These are phyloP conservation scores for Spea bombifrons DNA, from an alignment of 2,113 vertebrate species.

Conservation along the genomic window DNA sequence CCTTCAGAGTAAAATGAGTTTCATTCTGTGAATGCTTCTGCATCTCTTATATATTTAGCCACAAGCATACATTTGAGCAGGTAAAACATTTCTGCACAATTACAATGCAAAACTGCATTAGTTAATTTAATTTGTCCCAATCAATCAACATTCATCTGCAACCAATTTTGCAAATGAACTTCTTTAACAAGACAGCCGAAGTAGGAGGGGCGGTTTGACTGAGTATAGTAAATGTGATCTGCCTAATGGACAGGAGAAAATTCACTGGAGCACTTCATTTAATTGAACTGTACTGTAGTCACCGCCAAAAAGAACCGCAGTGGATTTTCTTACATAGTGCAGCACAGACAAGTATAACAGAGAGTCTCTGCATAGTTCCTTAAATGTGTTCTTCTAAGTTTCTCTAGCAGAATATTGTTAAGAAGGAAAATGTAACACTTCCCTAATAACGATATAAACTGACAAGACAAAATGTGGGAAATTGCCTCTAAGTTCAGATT, in stretches of 20 bases:
- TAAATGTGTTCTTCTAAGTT: neutral
- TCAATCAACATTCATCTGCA: slow-evolving; percentile 17
- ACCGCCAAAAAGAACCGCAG: slow-evolving; percentile 50
- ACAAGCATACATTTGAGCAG: neutral
- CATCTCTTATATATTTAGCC: neutral
- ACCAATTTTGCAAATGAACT: slow-evolving; percentile 48
- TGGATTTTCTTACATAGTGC: slow-evolving; percentile 3
- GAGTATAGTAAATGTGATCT: slow-evolving; percentile 47
- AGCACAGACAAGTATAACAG: slow-evolving; percentile 3
- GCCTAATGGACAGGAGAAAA: slow-evolving; percentile 55
- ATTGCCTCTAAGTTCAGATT: no score
- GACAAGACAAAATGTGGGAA: no score
- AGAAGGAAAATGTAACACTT: no score
- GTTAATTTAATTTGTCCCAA: slow-evolving; percentile 8
- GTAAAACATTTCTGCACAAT: neutral
- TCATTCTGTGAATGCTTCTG: neutral
- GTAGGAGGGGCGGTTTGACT: neutral
- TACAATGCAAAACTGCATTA: slow-evolving; percentile 1
- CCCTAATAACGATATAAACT: no score
- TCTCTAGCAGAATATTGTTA: no score
- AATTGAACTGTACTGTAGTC: slow-evolving; percentile 51
- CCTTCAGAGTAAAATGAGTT: no score
- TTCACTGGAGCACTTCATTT: slow-evolving; percentile 53
- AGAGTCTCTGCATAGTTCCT: slow-evolving; percentile 19
- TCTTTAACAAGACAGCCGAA: neutral